These are phyloP conservation scores for Syngnathoides biaculeatus DNA, from an alignment of 2,113 vertebrate genomes.

Conservation along the genomic window DNA sequence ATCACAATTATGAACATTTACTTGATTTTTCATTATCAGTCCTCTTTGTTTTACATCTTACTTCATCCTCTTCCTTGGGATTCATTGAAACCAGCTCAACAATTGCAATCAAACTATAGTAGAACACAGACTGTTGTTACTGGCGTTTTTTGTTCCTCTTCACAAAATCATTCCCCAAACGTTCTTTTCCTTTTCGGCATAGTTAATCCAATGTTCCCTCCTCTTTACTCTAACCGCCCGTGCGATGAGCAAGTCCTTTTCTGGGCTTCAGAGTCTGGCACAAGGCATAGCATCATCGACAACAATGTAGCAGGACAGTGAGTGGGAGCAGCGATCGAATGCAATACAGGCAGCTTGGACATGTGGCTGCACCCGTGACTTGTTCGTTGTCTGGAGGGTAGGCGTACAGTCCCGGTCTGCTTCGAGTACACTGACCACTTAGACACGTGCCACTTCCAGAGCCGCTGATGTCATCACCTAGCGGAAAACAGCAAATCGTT, in stretches of 20 bases:
- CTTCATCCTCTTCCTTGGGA: conserved; percentile 12
- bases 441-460: conserved; percentile 88
- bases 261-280: conserved; percentile 30
- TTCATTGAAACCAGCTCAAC: conserved; percentile 52
- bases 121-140: conserved; percentile 27
- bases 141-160: conserved; percentile 37
- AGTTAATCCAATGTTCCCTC: conserved; percentile 29
- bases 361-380: conserved; percentile 47
- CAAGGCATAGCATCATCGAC: conserved; percentile 77
- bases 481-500: background rate
- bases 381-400: conserved; percentile 77
- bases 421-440: conserved; percentile 71
- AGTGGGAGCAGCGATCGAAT: conserved; percentile 70
- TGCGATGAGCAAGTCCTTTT: conserved; percentile 21
- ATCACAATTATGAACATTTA: conserved; percentile 12
- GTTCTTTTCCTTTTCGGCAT: conserved; percentile 56
- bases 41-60: background rate
- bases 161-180: conserved; percentile 22
- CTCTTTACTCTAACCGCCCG: conserved; percentile 3
- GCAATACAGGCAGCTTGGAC: conserved; percentile 42
- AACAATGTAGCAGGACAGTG: conserved; percentile 65
- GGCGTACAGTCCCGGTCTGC: conserved; percentile 68
- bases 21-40: conserved; percentile 14
- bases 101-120: conserved; percentile 31
- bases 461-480: conserved; percentile 91